Evolutionary conservation across 2,113 vertebrate genomes (phyloP), one percentile per base, ranked within the genome.

Genomic region (Colossoma macropomum): DNA sequence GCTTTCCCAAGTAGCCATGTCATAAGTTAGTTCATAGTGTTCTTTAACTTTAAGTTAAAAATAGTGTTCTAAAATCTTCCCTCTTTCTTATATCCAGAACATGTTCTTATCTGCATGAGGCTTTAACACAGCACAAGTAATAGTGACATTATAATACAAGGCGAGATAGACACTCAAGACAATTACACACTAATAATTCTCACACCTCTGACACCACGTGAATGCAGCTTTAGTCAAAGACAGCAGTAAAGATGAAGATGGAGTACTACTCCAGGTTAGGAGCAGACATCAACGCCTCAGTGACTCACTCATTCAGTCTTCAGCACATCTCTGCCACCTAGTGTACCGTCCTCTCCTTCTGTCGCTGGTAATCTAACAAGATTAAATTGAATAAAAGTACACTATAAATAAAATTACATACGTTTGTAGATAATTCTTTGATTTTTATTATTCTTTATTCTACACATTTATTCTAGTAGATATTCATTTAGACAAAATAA

Each of bases 271-370:
- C 41, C 25, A 54, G 6, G 48, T 70, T 81, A 38, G 11, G 34
- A 48, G 17, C 27, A 52, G n/a, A 78, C 74, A 41, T 28, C 77
- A 69, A 38, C 4, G 56, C 45, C 75, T 68, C 41, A 56, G 66
- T 38, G 54, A 25, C 62, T 59, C 38, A 72, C n/a, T 25, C 2
- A 3, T 69, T 62, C 52, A 27, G 16, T 81, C 41, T 27, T 75
- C 73, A 25, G 65, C 19, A 30, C 32, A 25, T 19, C 17, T 79
- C 83, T 89, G 89, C 91, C 92, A 89, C 50, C 93, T 98, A 99
- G 92, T 99, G 97, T 71, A 99, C 97, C 0, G 98, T 99, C 89
- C 97, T 95, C 83, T 99, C 97, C 92, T 99, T 99, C 92, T 99
- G 98, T 77, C 97, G 92, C 90, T 98, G 97, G 92, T 99, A 99